Evolutionary conservation across 2,113 vertebrate genomes (phyloP).

Genomic region (Seriola dumerili): DNA sequence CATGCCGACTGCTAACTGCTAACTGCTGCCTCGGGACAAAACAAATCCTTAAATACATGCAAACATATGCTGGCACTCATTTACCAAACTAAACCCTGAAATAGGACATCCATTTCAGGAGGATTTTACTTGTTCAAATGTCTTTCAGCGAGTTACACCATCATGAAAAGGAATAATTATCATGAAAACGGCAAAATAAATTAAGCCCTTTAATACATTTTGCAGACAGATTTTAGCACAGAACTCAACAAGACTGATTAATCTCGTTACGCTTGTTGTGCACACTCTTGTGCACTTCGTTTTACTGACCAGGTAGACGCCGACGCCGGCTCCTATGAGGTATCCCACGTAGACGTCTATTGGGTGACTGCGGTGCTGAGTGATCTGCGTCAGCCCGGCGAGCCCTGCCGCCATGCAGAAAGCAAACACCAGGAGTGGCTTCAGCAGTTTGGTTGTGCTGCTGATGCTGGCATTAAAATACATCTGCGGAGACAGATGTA

Average conservation of each 20-base stretch:
- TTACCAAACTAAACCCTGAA: conserved; percentile 2
- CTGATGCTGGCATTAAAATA: conserved; percentile 97
- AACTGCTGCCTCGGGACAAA: conserved; percentile 32
- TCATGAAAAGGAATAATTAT: background rate
- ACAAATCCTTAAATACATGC: conserved; percentile 30
- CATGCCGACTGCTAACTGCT: conserved; percentile 27
- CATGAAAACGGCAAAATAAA: background rate
- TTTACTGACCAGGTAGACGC: conserved; percentile 93
- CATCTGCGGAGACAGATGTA: conserved; percentile 82
- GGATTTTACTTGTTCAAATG: background rate
- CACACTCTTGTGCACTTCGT: background rate
- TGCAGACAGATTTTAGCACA: background rate
- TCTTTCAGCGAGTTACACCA: background rate
- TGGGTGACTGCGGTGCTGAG: conserved; percentile 96
- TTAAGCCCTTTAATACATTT: background rate
- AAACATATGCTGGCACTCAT: conserved; percentile 40
- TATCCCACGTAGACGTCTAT: conserved; percentile 96
- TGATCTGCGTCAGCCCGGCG: conserved; percentile 95
- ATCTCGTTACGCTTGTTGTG: background rate
- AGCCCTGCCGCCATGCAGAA: conserved; percentile 94
- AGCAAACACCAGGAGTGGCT: conserved; percentile 94
- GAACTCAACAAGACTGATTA: background rate
- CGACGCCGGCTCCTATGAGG: conserved; percentile 93
- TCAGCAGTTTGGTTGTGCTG: conserved; percentile 95
- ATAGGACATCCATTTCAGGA: background rate